Base-by-base conservation (phyloP, 2,888 invertebrate species). In the Monochamus alternatus region DNA sequence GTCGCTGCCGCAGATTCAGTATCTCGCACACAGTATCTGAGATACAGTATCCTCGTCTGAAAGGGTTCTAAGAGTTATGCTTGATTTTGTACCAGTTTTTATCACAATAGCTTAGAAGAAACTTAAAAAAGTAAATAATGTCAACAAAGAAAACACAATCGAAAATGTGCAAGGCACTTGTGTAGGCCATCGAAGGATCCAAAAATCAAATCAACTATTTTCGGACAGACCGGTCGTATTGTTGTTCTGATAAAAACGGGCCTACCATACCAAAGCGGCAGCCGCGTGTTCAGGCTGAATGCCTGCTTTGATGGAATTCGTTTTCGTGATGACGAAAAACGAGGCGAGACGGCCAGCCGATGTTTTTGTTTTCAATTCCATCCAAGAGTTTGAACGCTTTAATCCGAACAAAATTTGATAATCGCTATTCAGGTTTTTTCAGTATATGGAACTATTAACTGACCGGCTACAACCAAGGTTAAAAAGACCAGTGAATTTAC, bases 341-440 rank as follows among this genome's bases (percentile, higher is more conserved):
- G 77, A 79, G 84, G 82, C 84, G 82, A 82, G 84, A 85, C 84
- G 78, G 70, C 73, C 78, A 69, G 80, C 70, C 77, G 62, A 75
- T 76, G 81, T 83, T 83, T 82, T 83, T 82, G 77, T 79, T 74
- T 78, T 64, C 73, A 67, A 78, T 80, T 75, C 78, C 69, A 73
- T 77, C 75, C 75, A 71, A 79, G 75, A 75, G 75, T 78, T 79
- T 78, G 67, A 71, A 79, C 76, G 78, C 77, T 78, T 79, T 78
- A 74, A 75, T 77, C 75, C 75, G 73, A 66, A 66, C 63, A 47
- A 68, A 73, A 74, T 76, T 75, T 60, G 22, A 64, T 70, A 63
- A 75, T 75, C 60, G 60, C 68, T 14, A 58, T 68, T 68, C 68
- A 59, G 55, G 44, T 12, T 68, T 43, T 58, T 38, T 43, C 58